Evolutionary conservation across 2,113 vertebrate genomes (phyloP).

Genomic region (Chunga burmeisteri): DNA sequence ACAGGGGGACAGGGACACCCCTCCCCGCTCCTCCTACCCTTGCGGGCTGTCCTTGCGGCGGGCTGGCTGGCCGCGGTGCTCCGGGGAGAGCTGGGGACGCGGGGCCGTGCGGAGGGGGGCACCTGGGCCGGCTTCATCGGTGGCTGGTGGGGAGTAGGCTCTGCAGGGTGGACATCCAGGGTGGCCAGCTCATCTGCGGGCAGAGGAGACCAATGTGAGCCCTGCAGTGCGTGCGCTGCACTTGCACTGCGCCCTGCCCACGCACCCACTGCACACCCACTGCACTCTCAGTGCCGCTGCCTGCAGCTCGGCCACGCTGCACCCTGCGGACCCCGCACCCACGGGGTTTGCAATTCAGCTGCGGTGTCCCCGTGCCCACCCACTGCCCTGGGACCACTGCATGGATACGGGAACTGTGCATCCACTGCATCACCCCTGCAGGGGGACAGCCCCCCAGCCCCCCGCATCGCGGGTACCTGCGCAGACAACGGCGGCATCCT

Average conservation of each 20-base stretch:
- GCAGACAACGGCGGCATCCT: slow-evolving; percentile 34
- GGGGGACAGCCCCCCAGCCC: accelerated
- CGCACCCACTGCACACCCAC: neutral
- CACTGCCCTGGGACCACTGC: accelerated
- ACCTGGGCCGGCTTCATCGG: accelerated
- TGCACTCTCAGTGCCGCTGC: neutral
- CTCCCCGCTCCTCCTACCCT: neutral
- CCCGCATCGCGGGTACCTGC: neutral
- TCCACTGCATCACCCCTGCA: neutral
- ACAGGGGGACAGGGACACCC: neutral
- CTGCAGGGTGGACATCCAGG: neutral
- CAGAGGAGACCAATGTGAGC: neutral
- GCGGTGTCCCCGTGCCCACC: neutral
- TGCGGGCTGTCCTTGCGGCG: accelerated
- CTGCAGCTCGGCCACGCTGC: accelerated
- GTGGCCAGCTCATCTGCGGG: neutral
- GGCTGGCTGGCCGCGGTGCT: neutral
- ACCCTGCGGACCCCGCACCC: accelerated
- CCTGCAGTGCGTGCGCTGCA: neutral
- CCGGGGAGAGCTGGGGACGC: accelerated
- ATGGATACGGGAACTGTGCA: accelerated
- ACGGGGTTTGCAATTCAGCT: neutral
- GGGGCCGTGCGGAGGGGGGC: neutral
- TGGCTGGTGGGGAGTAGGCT: neutral
- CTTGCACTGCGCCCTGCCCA: too few relatives aligned